phyloP scores from a whole-genome alignment of 2,888 invertebrate genomes.

The Morpho helenor region DNA sequence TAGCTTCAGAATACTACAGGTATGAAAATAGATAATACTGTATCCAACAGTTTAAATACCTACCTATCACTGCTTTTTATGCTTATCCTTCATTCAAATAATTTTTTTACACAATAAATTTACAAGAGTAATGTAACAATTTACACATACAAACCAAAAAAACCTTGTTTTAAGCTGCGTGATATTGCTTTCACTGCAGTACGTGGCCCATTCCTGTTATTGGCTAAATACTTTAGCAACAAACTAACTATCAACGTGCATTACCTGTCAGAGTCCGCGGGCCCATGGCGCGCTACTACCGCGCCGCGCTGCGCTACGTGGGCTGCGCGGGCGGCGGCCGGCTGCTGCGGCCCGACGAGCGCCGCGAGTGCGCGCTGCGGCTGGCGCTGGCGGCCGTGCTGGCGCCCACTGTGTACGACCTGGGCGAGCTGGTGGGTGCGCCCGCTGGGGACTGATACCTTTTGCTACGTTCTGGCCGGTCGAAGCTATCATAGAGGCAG shows the following conservation, averaged over 20 bases:
- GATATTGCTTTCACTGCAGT: too few species aligned
- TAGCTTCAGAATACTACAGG: conserved; percentile 95
- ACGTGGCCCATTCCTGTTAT: too few species aligned
- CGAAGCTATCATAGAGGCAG: too few species aligned
- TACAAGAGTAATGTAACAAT: too few species aligned
- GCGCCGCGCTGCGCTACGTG: conserved; percentile 91
- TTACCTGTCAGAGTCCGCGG: conserved; percentile 81
- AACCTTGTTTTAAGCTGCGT: too few species aligned
- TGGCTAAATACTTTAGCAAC: too few species aligned
- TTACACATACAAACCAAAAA: too few species aligned
- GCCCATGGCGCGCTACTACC: conserved; percentile 96
- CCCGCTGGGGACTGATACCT: neutral
- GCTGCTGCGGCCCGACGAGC: conserved; percentile 40
- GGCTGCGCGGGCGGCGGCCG: conserved; percentile 66
- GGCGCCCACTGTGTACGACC: conserved; percentile 97
- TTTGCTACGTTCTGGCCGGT: too few species aligned
- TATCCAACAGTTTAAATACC: too few species aligned
- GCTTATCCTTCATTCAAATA: too few species aligned
- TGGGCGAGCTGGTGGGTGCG: conserved; percentile 91
- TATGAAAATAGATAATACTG: conserved; percentile 35
- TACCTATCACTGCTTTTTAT: too few species aligned
- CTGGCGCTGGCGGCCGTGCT: conserved; percentile 96
- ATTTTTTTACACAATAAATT: too few species aligned
- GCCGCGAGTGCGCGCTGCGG: conserved; percentile 84
- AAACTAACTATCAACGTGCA: neutral